A percentile compares a stretch with the other conserved stretches of the same genome.
Conservation (phyloP, 2,797 vertebrate genomes). For the Chanos chanos region DNA sequence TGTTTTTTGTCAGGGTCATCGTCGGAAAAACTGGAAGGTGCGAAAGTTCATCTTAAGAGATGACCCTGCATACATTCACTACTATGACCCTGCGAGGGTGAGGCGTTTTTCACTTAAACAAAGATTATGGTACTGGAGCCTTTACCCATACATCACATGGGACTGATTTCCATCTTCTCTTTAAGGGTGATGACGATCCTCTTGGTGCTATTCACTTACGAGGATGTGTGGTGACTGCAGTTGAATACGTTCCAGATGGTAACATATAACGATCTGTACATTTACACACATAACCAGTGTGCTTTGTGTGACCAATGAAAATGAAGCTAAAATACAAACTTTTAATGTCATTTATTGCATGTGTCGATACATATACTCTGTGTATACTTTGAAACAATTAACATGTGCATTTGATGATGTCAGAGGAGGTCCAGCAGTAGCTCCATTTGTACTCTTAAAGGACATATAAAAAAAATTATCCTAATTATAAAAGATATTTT, state of each 20-base stretch:
- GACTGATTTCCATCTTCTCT: background rate
- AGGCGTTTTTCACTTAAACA: too few relatives aligned
- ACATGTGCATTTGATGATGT: too few relatives aligned
- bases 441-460: too few relatives aligned
- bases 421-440: too few relatives aligned
- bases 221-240: conserved; percentile 87
- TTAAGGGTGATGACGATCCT: conserved; percentile 80
- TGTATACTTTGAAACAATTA: too few relatives aligned
- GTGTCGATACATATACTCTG: too few relatives aligned
- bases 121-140: background rate
- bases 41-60: conserved; percentile 92
- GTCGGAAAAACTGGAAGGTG: conserved; percentile 97
- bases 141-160: background rate
- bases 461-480: too few relatives aligned
- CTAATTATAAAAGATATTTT: too few relatives aligned
- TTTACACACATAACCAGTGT: background rate
- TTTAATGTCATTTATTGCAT: too few relatives aligned
- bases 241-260: conserved; percentile 88
- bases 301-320: too few relatives aligned
- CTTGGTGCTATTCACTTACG: conserved; percentile 88
- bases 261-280: conserved; percentile 45
- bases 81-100: conserved; percentile 93
- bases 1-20: conserved; percentile 78
- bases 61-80: conserved; percentile 91
- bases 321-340: too few relatives aligned